Percentiles rank a stretch among this genome's conserved stretches.
These are phyloP conservation scores for Athene noctua DNA, from an alignment of 2,113 vertebrate genomes.

Conservation along the genomic window DNA sequence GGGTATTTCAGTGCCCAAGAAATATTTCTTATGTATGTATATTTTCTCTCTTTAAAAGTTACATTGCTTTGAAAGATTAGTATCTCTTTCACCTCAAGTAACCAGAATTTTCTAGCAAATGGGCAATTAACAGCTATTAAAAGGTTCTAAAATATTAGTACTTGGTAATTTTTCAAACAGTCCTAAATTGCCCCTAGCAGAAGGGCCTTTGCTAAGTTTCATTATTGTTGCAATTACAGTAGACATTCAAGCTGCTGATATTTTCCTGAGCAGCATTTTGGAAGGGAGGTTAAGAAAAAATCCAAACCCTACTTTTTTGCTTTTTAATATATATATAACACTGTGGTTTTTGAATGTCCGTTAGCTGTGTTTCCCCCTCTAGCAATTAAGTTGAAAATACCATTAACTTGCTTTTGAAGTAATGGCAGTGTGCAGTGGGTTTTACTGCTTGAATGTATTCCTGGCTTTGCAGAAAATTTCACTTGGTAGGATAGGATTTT, in stretches of 20 bases:
- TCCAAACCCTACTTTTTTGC: background rate
- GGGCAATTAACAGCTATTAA: background rate
- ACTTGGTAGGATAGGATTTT: background rate
- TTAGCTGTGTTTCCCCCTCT: background rate
- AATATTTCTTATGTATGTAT: rapidly evolving
- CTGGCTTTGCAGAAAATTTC: background rate
- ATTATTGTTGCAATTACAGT: background rate
- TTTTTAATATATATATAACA: background rate
- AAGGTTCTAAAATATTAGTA: background rate
- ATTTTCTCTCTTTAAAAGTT: background rate
- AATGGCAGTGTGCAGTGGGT: background rate
- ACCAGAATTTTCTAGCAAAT: background rate
- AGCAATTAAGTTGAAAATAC: background rate
- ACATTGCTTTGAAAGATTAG: background rate
- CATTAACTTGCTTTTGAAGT: background rate
- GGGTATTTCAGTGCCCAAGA: background rate
- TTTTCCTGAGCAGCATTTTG: background rate
- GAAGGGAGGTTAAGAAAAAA: background rate
- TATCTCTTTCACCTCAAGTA: background rate
- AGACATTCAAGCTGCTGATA: background rate
- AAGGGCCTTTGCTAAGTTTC: background rate
- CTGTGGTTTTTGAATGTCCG: background rate
- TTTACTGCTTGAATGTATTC: background rate
- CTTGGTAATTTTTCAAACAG: background rate
- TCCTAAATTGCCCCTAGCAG: background rate